Evolutionary conservation across 2,797 vertebrate genomes (phyloP), one percentile per base, ranked within the genome.

Genomic region (Scarus forsteni): DNA sequence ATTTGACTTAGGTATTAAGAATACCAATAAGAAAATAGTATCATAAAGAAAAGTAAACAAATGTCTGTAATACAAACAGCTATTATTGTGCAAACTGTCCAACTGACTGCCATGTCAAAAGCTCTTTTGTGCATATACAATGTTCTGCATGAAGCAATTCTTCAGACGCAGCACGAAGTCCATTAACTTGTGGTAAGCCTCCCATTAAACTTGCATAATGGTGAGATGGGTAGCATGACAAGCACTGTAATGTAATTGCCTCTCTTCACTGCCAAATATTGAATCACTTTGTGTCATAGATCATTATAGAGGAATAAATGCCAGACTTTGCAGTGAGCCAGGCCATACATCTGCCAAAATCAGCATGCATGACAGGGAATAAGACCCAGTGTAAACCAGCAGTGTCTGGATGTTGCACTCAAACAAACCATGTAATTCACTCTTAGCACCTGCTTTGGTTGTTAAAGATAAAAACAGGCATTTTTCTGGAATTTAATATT

Each of bases 201-300:
- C 79, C 81, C 87, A 92, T 93, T 93, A 93, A 93, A 92, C 77
- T 85, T 91, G 85, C 81, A 92, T 92, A 89, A 89, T 86, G 68
- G 81, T 70, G 63, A 89, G 85, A 91, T 83, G 88, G 79, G 81
- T 85, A 72, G 84, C 77, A 86, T 88, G 87, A 92, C 85, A 90
- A 82, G 85, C 60, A 64, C 78, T 73, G 82, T 72, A 86, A 86
- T 89, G 81, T 87, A 90, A 92, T 91, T 83, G 86, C 87, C 85
- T 89, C 70, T 81, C 79, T 60, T 77, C 77, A 69, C 67, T 88
- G 82, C 82, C 85, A 88, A 90, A 93, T 89, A 86, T 78, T 84
- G 82, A 85, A 89, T 79, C 77, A 84, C 79, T 89, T 82, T 84
- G 69, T 85, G 89, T 85, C 83, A 84, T 86, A 83, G 68, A 73